Evolutionary conservation across 2,888 invertebrate species (phyloP), one percentile per base, ranked within the genome.

Genomic region (Drosophila bunnanda): DNA sequence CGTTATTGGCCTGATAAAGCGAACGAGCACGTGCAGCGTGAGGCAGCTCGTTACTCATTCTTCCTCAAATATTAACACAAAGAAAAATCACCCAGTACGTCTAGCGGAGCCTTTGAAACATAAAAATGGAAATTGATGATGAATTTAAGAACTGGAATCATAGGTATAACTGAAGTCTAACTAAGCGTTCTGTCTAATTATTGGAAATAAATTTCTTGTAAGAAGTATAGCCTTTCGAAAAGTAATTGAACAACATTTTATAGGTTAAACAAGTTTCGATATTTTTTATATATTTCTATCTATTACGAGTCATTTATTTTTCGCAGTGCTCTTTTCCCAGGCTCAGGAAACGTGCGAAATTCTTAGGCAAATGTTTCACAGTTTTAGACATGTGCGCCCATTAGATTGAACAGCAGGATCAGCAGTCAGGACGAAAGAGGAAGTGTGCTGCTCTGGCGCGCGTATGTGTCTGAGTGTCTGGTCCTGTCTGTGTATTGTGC

Each of bases 1-100:
- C 75, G 78, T 70, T 88, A 86, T 85, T 88, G 79, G 85, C 78
- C 54, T 72, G 83, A 88, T 85, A 85, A 84, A 71, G 72, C 78
- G 67, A 59, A 71, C 64, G 59, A 75, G 80, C 83, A 88, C 88
- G 86, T 82, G 76, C 80, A 46, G 62, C 56, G 53, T 43, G 30
- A 54, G 46, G 32, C 43, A 55, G 56, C 56, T 39, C 39, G 32
- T 52, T 46, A 25, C 34, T 38, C 39, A 39, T 25, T 13, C 58
- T 28, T 34, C 54, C 55, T 38, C 4, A 44, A 57, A 56, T 52
- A 36, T 25, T 4, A 8, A 70, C 78, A 73, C 65, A 9, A 8
- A 15, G 17, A 39, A 5, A 67, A 67, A 50, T 20, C 0, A 22
- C 0, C 1, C 9, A 52, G 20, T 15, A 22, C 0, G 15, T 34